Conservation (phyloP, 1,140 invertebrate species). For the Drosophila albomicans region DNA sequence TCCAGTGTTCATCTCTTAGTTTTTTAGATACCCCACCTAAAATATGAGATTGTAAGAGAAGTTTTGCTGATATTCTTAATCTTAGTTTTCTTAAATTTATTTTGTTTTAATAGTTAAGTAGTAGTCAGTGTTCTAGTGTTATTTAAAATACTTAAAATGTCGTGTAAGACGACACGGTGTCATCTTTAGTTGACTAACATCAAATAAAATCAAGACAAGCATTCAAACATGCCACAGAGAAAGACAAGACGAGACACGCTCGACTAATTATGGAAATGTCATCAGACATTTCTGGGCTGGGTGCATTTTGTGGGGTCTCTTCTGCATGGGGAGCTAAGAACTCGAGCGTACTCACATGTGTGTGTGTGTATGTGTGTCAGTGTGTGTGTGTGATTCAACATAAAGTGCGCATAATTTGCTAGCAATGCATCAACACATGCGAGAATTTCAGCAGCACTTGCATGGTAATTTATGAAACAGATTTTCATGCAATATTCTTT, state of each 20-base stretch:
- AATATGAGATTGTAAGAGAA: too few relatives aligned
- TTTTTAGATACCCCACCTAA: too few relatives aligned
- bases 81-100: too few relatives aligned
- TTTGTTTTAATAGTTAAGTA: too few relatives aligned
- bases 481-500: slow-evolving; percentile 31
- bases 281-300: slow-evolving; percentile 60
- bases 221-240: slow-evolving; percentile 62
- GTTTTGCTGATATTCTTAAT: too few relatives aligned
- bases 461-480: slow-evolving; percentile 70
- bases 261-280: slow-evolving; percentile 83
- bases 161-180: slow-evolving; percentile 19
- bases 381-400: slow-evolving; percentile 19
- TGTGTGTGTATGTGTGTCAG: neutral
- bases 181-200: slow-evolving; percentile 44
- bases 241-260: slow-evolving; percentile 62
- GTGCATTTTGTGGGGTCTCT: slow-evolving; percentile 57
- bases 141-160: too few relatives aligned
- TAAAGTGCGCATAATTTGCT: slow-evolving; percentile 74
- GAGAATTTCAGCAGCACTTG: slow-evolving; percentile 71
- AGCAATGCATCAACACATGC: slow-evolving; percentile 75
- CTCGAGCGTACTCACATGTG: slow-evolving; percentile 2
- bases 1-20: too few relatives aligned
- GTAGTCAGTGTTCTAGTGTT: too few relatives aligned
- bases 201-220: slow-evolving; percentile 78
- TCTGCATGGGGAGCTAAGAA: slow-evolving; percentile 26